phyloP scores from a whole-genome alignment of 1,140 invertebrate species.

The Drosophila kanapiae region DNA sequence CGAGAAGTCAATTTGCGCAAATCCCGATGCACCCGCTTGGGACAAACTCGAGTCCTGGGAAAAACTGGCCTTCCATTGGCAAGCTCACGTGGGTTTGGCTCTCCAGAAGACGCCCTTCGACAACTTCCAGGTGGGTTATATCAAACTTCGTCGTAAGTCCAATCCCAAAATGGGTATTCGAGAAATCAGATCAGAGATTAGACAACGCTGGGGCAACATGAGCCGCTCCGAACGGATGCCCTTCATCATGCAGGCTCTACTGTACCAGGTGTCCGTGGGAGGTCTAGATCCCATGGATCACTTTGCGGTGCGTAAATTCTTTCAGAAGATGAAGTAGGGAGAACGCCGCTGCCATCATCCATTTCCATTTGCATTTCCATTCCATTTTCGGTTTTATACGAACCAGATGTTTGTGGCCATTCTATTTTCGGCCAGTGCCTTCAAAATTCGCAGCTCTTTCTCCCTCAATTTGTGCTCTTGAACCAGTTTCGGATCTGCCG shows the following conservation, averaged over 20 bases:
- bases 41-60: conserved; percentile 2
- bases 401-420: conserved; percentile 62
- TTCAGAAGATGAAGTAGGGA: conserved; percentile 35
- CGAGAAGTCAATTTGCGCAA: not conserved
- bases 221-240: conserved; percentile 40
- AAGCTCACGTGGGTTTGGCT: conserved; percentile 22
- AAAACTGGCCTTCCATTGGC: conserved; percentile 64
- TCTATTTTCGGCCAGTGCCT: conserved; percentile 67
- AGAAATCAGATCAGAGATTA: not conserved
- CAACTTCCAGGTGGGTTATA: conserved; percentile 52
- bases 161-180: not conserved
- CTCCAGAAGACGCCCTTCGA: conserved; percentile 46
- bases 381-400: conserved; percentile 54
- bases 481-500: conserved; percentile 49
- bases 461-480: conserved; percentile 53
- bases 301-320: conserved; percentile 45
- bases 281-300: conserved; percentile 57
- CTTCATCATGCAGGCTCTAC: conserved; percentile 58
- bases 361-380: conserved; percentile 48
- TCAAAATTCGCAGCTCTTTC: conserved; percentile 47
- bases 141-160: not conserved
- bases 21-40: conserved; percentile 4
- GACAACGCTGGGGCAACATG: conserved; percentile 25
- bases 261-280: conserved; percentile 54
- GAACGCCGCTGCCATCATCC: conserved; percentile 20